Base-by-base conservation (phyloP, 1,140 invertebrate genomes). In the Eupristina koningsbergeri region DNA sequence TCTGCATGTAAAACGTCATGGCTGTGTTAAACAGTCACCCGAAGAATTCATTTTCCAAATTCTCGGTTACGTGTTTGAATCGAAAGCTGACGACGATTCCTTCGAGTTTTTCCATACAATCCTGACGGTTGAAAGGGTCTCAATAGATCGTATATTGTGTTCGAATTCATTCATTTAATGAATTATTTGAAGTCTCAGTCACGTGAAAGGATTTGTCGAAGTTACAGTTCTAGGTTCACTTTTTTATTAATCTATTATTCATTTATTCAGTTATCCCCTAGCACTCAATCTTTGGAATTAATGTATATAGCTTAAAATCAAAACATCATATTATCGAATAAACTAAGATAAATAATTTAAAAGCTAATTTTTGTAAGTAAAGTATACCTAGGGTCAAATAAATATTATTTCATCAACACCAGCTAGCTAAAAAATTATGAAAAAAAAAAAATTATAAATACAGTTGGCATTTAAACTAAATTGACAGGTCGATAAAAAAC, bases 21-120 rank as follows among this genome's bases (percentile, higher is more conserved):
- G 31, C 11, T 29, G 29, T 29, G 11, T 29, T 6, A 53, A 17
- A 3, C 22, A 58, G 53, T 26, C 26, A 3, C 67, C 67, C 41
- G 76, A 79, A 79, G 26, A 79, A 79, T 58, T 67, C 76, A 39
- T 67, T 64, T 79, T 45, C 47, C 76, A 64, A 79, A 79, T 79
- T 67, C 61, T 64, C 36, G n/a, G 76, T 19, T 61, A 58, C 29
- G 61, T 19, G 45, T 45, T 67, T 61, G 64, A 79, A 79, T 79
- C 76, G 76, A 61, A 79, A 79, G 39, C 61, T 39, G 39, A 64
- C 47, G 50, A 79, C 47, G 50, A 79, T 67, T 79, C 76, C 31
- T n/a, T 22, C 29, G 58, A 77, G 53, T 77, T 77, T 22, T 36
- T 36, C 26, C 36, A 19, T 71, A 36, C 31, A 71, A 71, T 71